phyloP scores from a whole-genome alignment of 1,140 invertebrate species.

The Euglossa dilemma region DNA sequence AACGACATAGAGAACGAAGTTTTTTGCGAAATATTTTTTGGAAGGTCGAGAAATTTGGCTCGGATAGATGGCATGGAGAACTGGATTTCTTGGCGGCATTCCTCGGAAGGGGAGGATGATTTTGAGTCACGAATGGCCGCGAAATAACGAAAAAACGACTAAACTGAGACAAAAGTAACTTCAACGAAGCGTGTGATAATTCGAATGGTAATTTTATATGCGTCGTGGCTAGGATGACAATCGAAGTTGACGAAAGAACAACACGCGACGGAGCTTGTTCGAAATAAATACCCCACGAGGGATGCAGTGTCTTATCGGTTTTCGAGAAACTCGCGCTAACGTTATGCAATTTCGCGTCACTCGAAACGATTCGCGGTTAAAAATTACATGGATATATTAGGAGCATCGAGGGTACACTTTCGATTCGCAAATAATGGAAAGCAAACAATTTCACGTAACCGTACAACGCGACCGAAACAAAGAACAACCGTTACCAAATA shows the following conservation, averaged over 20 bases:
- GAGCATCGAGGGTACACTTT: no score
- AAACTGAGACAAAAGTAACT: no score
- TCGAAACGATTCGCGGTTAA: not conserved
- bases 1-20: no score
- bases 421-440: no score
- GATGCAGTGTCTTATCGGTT: slow-evolving; percentile 1
- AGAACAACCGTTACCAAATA: not conserved
- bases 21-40: no score
- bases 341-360: not conserved
- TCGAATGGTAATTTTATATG: not conserved
- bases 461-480: not conserved
- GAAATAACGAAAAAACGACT: no score
- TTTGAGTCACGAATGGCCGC: no score
- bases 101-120: no score
- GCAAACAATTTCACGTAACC: not conserved
- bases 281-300: not conserved
- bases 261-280: not conserved
- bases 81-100: no score
- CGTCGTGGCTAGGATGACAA: not conserved
- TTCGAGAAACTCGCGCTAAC: slow-evolving; percentile 14
- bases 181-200: no score
- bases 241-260: not conserved
- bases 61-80: no score
- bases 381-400: not conserved
- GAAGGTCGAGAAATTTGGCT: no score